Conservation (phyloP, 2,888 invertebrate genomes). For the Lasioglossum villosulum region DNA sequence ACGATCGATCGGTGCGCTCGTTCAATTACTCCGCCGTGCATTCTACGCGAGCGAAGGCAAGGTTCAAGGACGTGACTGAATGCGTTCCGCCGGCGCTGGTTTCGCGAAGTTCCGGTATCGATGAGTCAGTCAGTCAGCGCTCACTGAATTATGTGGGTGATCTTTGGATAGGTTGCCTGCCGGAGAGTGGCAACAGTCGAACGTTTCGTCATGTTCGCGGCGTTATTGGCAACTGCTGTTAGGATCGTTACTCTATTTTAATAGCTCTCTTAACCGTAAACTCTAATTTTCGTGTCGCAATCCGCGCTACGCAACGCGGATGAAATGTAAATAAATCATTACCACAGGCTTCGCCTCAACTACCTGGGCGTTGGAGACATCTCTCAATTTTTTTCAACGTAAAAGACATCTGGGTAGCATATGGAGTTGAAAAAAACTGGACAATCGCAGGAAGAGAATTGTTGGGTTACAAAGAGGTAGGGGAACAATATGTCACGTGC, state of each 20-base stretch:
- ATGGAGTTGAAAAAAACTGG: background rate
- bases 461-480: background rate
- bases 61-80: slow-evolving; percentile 69
- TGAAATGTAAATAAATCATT: slow-evolving; percentile 6
- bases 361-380: background rate
- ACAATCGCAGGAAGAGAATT: background rate
- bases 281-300: slow-evolving; percentile 9
- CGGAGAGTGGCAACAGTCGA: slow-evolving; percentile 6
- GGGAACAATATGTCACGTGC: no score
- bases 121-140: slow-evolving; percentile 61
- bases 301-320: background rate
- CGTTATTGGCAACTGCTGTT: slow-evolving; percentile 13
- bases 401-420: background rate
- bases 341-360: background rate
- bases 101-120: slow-evolving; percentile 70
- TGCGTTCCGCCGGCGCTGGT: slow-evolving; percentile 59
- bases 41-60: slow-evolving; percentile 67
- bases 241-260: slow-evolving; percentile 10
- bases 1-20: slow-evolving; percentile 63
- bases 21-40: slow-evolving; percentile 65
- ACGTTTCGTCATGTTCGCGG: slow-evolving; percentile 34
- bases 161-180: slow-evolving; percentile 31
- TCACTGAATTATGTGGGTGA: slow-evolving; percentile 62
- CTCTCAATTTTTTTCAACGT: background rate
- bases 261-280: slow-evolving; percentile 9